These are phyloP conservation scores for Mimas tiliae DNA, from an alignment of 2,888 invertebrate genomes.

Conservation along the genomic window DNA sequence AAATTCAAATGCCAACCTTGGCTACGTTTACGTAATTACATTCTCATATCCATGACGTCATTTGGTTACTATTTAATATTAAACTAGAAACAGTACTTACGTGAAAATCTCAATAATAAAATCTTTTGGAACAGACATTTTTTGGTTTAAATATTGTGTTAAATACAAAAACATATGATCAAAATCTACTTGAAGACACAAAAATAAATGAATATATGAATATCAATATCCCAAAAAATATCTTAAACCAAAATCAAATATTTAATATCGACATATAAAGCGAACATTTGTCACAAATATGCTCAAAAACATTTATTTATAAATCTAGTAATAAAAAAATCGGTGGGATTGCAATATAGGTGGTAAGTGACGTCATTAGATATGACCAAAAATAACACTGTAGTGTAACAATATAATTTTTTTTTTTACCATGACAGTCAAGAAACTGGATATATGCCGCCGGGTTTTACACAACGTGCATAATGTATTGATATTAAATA, in stretches of 20 bases:
- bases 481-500: background rate
- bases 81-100: background rate
- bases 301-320: background rate
- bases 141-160: background rate
- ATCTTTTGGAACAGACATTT: background rate
- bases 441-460: too few species aligned
- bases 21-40: background rate
- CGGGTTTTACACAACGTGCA: too few species aligned
- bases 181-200: background rate
- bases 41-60: constrained; percentile 1
- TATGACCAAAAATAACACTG: background rate
- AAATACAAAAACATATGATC: too few species aligned
- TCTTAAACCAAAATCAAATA: background rate
- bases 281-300: background rate
- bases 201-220: background rate
- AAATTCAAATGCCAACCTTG: background rate
- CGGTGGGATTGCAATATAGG: constrained; percentile 19
- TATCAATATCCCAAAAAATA: background rate
- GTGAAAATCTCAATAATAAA: background rate
- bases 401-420: background rate
- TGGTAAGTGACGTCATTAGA: constrained; percentile 13
- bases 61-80: background rate
- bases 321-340: background rate
- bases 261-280: background rate
- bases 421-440: too few species aligned